Evolutionary conservation across 2,888 invertebrate genomes (phyloP).

Genomic region (Amitus sp.): DNA sequence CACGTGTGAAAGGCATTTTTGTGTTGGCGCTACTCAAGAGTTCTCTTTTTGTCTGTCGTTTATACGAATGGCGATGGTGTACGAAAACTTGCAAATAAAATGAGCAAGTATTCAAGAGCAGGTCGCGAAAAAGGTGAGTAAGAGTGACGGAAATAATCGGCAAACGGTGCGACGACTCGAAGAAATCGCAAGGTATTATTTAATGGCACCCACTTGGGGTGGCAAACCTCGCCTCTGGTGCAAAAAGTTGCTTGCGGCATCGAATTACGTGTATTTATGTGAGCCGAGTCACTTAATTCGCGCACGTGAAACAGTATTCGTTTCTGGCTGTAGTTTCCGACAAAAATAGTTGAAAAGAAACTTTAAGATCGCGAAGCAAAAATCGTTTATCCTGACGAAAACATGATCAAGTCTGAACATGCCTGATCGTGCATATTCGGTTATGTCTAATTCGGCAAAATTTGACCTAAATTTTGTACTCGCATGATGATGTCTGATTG

Average conservation of each 20-base stretch:
- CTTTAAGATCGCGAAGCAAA: too few species aligned
- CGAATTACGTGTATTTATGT: constrained; percentile 12
- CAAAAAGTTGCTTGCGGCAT: constrained; percentile 40
- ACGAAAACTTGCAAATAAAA: constrained; percentile 50
- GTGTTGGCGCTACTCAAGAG: constrained; percentile 53
- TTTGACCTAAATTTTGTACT: too few species aligned
- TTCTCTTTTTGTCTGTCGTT: constrained; percentile 42
- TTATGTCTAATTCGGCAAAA: too few species aligned
- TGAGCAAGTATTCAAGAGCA: constrained; percentile 36
- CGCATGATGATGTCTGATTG: too few species aligned
- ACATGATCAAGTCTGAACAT: too few species aligned
- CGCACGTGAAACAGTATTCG: constrained; percentile 17
- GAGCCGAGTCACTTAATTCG: constrained; percentile 37
- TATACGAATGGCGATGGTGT: constrained; percentile 37
- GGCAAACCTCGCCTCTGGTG: constrained; percentile 45
- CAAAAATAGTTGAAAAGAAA: neutral
- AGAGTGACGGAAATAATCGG: constrained; percentile 23
- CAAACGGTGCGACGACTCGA: constrained; percentile 49
- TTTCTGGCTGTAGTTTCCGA: constrained; percentile 11
- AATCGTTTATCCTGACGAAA: too few species aligned
- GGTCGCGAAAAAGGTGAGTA: constrained; percentile 11
- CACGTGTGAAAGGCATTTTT: too few species aligned
- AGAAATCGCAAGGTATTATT: constrained; percentile 58
- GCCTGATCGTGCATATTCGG: too few species aligned
- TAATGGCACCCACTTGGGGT: constrained; percentile 54